phyloP scores from a whole-genome alignment of 2,888 invertebrate genomes.

The Silvanus unidentatus region DNA sequence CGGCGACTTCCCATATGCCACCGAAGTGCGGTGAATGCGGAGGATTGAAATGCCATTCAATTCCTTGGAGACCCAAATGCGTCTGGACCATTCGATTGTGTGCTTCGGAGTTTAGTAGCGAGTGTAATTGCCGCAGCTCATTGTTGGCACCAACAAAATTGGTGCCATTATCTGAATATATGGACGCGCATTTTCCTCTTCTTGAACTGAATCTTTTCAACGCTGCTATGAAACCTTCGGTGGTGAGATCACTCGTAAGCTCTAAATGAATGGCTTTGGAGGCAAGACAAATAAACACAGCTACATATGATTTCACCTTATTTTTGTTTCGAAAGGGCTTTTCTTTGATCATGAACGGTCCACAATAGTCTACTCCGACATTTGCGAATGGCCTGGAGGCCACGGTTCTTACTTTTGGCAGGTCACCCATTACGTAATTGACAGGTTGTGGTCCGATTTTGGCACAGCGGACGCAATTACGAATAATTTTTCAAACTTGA shows the following conservation, averaged over 20 bases:
- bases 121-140: too few relatives aligned
- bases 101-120: too few relatives aligned
- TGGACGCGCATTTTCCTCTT: too few relatives aligned
- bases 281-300: constrained; percentile 19
- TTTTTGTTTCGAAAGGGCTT: constrained; percentile 10
- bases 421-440: constrained; percentile 22
- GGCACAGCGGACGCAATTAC: constrained; percentile 11
- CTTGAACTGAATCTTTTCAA: too few relatives aligned
- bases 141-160: too few relatives aligned
- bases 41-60: too few relatives aligned
- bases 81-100: too few relatives aligned
- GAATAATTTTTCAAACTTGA: constrained; percentile 4
- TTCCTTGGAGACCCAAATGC: too few relatives aligned
- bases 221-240: constrained; percentile 18
- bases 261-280: constrained; percentile 19
- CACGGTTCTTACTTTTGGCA: constrained; percentile 16
- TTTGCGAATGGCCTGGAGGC: constrained; percentile 12
- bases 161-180: too few relatives aligned
- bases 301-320: constrained; percentile 15
- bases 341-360: constrained; percentile 16
- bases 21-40: too few relatives aligned
- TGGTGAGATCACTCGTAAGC: constrained; percentile 16
- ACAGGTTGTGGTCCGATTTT: constrained; percentile 8
- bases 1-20: too few relatives aligned
- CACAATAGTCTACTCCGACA: constrained; percentile 18